These are phyloP conservation scores for Sinonovacula constricta DNA, from an alignment of 1,140 invertebrate species.

Conservation along the genomic window DNA sequence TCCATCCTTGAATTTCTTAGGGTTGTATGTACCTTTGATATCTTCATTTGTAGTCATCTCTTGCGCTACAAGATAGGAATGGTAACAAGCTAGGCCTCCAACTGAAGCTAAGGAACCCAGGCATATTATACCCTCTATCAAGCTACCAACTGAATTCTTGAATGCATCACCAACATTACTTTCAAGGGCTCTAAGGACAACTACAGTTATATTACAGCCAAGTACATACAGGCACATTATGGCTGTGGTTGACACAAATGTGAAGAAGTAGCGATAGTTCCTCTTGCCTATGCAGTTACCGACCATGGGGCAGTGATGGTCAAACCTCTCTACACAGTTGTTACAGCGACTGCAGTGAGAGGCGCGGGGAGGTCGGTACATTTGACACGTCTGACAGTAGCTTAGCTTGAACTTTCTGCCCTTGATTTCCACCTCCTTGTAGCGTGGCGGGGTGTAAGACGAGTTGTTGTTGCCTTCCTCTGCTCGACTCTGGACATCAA, in stretches of 20 bases:
- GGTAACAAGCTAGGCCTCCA: constrained; percentile 44
- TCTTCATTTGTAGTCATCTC: constrained; percentile 48
- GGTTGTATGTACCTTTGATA: constrained; percentile 42
- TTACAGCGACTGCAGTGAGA: constrained; percentile 51
- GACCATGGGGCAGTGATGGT: constrained; percentile 52
- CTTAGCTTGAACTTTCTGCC: constrained; percentile 39
- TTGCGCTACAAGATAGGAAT: constrained; percentile 30
- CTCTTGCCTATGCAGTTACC: constrained; percentile 47
- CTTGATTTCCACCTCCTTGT: constrained; percentile 47
- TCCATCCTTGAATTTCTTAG: constrained; percentile 33
- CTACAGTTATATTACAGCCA: constrained; percentile 43
- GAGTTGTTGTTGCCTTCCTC: constrained; percentile 2
- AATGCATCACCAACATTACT: constrained; percentile 39
- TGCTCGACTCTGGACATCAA: constrained; percentile 33
- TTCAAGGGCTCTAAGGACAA: constrained; percentile 36
- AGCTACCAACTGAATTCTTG: constrained; percentile 43
- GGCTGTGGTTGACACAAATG: constrained; percentile 41
- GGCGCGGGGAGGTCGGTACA: constrained; percentile 41
- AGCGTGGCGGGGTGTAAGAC: constrained; percentile 31
- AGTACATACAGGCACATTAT: constrained; percentile 48
- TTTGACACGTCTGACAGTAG: constrained; percentile 46
- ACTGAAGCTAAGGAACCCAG: constrained; percentile 39
- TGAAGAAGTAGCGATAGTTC: constrained; percentile 48
- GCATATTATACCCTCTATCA: constrained; percentile 45
- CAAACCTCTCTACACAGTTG: constrained; percentile 51